A percentile compares a stretch with the other conserved stretches of the same genome.
Conservation (phyloP, 2,113 vertebrate species). For the Felis catus region DNA sequence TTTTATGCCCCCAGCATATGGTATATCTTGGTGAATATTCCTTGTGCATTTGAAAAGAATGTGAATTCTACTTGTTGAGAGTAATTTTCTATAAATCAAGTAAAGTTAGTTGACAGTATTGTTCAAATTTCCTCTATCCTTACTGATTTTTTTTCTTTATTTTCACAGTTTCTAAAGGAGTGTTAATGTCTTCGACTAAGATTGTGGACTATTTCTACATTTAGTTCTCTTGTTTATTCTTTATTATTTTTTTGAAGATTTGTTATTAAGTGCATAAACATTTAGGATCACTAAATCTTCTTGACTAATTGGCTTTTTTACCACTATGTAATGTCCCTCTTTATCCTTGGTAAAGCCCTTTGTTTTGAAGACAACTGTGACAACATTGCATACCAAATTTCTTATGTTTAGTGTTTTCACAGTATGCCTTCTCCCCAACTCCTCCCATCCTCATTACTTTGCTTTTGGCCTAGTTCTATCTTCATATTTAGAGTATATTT, state of each 20-base stretch:
- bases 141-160: not conserved
- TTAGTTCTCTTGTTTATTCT: not conserved
- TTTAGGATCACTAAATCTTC: not conserved
- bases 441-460: not conserved
- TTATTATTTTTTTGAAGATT: not conserved
- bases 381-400: not conserved
- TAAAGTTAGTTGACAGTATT: not conserved
- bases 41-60: not conserved
- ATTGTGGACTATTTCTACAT: not conserved
- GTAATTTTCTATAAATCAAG: not conserved
- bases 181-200: not conserved
- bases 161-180: not conserved
- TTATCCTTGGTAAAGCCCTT: not conserved
- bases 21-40: not conserved
- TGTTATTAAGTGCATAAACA: not conserved
- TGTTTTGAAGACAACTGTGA: not conserved
- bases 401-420: not conserved
- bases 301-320: not conserved
- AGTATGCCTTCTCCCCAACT: not conserved
- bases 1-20: not conserved
- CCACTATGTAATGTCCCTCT: not conserved
- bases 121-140: not conserved
- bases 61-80: not conserved
- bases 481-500: not conserved
- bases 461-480: not conserved